Evolutionary conservation across 1,140 invertebrate species (phyloP).

Genomic region (Hypsibius dujardini): DNA sequence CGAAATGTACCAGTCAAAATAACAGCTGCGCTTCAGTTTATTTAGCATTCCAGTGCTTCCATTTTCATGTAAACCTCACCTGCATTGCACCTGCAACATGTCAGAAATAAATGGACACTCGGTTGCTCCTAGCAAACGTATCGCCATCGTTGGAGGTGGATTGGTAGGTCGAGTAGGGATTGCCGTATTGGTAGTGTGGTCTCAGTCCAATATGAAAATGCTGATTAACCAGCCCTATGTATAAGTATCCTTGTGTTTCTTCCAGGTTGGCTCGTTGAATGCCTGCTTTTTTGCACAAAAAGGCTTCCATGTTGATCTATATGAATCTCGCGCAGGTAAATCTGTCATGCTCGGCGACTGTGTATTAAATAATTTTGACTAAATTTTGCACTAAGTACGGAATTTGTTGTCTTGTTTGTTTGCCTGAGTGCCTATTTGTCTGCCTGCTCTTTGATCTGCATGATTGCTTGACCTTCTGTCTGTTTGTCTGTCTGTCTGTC

Average conservation of each 20-base stretch:
- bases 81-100: too few species aligned
- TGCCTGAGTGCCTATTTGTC: too few species aligned
- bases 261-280: constrained; percentile 67
- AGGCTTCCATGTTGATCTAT: constrained; percentile 63
- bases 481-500: too few species aligned
- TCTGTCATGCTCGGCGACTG: neutral
- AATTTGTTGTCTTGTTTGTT: constrained; percentile 15
- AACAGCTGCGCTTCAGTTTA: too few species aligned
- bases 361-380: constrained; percentile 15
- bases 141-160: constrained; percentile 43
- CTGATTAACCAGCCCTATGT: neutral
- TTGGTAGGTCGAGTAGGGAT: constrained; percentile 37
- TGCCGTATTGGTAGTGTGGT: neutral
- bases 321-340: constrained; percentile 71
- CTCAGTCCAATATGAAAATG: neutral
- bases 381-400: neutral
- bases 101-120: neutral
- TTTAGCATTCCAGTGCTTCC: too few species aligned
- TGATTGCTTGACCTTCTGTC: too few species aligned
- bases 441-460: too few species aligned
- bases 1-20: too few species aligned
- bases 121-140: constrained; percentile 24
- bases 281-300: constrained; percentile 65
- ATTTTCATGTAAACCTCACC: too few species aligned
- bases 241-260: constrained; percentile 23